These are phyloP conservation scores for Heliocidaris erythrogramma DNA, from an alignment of 35 echinoderm and acorn worm genomes.

Conservation along the genomic window DNA sequence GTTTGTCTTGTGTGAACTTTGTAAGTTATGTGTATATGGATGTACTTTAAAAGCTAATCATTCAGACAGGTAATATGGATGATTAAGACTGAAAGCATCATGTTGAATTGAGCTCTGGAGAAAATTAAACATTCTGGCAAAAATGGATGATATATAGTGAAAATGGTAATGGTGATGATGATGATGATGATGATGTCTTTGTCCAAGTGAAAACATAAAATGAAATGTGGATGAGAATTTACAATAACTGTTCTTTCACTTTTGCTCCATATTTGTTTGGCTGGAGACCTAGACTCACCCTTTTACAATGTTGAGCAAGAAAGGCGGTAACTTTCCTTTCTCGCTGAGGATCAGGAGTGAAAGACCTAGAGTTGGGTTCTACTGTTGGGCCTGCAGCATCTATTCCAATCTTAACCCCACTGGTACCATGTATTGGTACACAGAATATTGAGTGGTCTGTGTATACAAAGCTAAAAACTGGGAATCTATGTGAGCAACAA, in stretches of 20 bases:
- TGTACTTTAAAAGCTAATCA: no score
- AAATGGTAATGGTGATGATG: neutral
- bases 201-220: neutral
- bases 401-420: neutral
- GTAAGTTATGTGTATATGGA: no score
- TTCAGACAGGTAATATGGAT: no score
- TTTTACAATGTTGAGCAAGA: neutral
- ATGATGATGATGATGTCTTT: neutral
- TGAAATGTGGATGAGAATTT: no score
- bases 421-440: neutral
- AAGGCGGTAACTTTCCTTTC: neutral
- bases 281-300: neutral
- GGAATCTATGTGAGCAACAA: neutral
- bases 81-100: no score
- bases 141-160: neutral
- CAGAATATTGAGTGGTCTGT: neutral
- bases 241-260: neutral
- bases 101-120: no score
- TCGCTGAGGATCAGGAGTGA: slow-evolving; percentile 19
- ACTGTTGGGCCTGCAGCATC: neutral
- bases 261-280: neutral
- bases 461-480: neutral
- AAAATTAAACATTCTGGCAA: no score
- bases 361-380: neutral
- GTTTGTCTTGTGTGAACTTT: no score